Evolutionary conservation across 1,140 invertebrate genomes (phyloP), one percentile per base, ranked within the genome.

Genomic region (Bicyclus anynana): DNA sequence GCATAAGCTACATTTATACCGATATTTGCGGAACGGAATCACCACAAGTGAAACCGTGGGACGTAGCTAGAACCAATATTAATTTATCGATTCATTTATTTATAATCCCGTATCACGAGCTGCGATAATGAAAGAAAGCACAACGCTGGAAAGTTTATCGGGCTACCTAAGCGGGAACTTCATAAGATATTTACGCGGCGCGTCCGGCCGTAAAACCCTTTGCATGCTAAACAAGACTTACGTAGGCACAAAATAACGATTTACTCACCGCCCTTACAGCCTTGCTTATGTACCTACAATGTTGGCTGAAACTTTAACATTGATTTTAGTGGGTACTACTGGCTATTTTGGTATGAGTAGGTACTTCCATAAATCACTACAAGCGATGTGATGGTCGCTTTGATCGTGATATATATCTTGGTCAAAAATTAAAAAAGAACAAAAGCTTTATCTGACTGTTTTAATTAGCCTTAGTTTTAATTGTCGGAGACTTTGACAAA

Each of bases 161-260:
- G 53, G 26, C 53, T 59, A 38, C 53, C 50, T 53, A 58, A 63
- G 60, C 48, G 50, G 55, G 49, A 54, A 60, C 23, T 57, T 67
- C 65, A 74, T 74, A 70, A 74, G 61, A 70, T 68, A 70, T 67
- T 72, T 72, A 72, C 61, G 56, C 38, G 53, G 53, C 42, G 56
- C 63, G 57, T 62, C 60, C 58, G 63, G 65, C 53, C 52, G 60
- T 59, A 64, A 71, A 73, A 71, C 70, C 72, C 68, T 73, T 73
- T 71, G 65, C 69, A 75, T 77, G 72, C 67, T 68, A 76, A 73
- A 64, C 60, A 52, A 67, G 67, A 67, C 54, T 66, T 62, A 37
- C 58, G 51, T 58, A 46, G 61, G 59, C 62, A 48, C 63, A 68
- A 67, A 33, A 76, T 69, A 67, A 70, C 64, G 51, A 67, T 69